phyloP scores from a whole-genome alignment of 2,797 vertebrate species.

The Melanogrammus aeglefinus region DNA sequence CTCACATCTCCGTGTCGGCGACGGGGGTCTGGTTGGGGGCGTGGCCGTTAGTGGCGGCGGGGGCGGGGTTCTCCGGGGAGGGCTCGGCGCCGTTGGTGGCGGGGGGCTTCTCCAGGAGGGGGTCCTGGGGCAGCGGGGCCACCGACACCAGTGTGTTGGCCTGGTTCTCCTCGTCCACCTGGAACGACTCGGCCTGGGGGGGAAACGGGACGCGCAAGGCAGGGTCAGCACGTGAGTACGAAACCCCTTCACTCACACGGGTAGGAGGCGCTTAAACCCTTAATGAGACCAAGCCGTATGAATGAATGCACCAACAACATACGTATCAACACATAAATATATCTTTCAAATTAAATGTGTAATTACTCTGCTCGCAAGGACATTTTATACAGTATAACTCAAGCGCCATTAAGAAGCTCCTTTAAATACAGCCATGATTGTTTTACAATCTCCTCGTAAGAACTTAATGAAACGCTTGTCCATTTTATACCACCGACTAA shows the following conservation, averaged over 20 bases:
- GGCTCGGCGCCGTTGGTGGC: conserved; percentile 70
- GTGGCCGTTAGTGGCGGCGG: conserved; percentile 81
- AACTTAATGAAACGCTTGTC: neutral
- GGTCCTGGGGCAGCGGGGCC: conserved; percentile 75
- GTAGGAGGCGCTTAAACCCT: too few species aligned
- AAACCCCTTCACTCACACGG: too few species aligned
- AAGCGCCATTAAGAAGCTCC: neutral
- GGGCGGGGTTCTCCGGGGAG: conserved; percentile 80
- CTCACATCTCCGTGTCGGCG: conserved; percentile 89
- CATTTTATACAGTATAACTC: neutral
- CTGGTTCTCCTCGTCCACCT: conserved; percentile 85
- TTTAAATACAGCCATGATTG: too few species aligned
- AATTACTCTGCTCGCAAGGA: neutral
- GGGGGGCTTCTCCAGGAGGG: conserved; percentile 78
- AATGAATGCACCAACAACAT: too few species aligned
- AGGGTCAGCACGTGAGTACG: neutral
- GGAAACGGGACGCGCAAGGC: neutral
- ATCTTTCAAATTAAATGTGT: neutral
- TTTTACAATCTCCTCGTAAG: too few species aligned
- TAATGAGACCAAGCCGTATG: too few species aligned
- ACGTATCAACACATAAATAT: neutral
- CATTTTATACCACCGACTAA: neutral
- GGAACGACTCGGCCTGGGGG: conserved; percentile 75
- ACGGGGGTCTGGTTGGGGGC: conserved; percentile 76
- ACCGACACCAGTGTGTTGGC: conserved; percentile 85